Base-by-base conservation (phyloP, 30 jellyfish, hydroid and myxozoan species). In the Hydractinia echinata region DNA sequence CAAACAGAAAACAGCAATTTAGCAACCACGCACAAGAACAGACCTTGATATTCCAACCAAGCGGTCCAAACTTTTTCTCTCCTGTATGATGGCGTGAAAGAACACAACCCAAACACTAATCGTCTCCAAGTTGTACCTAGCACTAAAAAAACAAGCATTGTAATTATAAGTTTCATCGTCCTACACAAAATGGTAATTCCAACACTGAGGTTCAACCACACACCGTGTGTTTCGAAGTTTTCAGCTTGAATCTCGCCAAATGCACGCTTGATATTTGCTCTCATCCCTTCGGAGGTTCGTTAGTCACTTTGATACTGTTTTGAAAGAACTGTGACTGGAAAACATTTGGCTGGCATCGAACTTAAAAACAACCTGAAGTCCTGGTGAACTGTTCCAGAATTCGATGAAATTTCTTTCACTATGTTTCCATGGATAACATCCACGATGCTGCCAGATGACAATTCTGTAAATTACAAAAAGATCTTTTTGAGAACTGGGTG, bases 361-460 rank as follows among this genome's bases (percentile, higher is more conserved):
- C 98, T 92, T 14, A 92, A 81, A 66, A 92, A 92, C 54, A 92
- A 82, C 39, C 98, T 76, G 88, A 86, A 92, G 78, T 92, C 96
- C 14, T 81, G 91, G 79, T 92, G 96, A n/a, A 92, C 98, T 61
- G 76, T 84, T 2, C 87, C 81, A 76, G 84, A 95, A 16, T 92
- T 91, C 14, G 96, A 86, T 55, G 97, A 89, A 1, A 92, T 66
- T 21, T 76, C 94, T 83, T 92, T 92, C 52, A 92, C 66, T 10
- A 79, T 87, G 60, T 73, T 82, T 92, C 98, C 98, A 92, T 92
- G 5, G 96, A 53, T 70, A 92, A 81, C 98, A 92, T 92, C 98
- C 98, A 92, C 5, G 98, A 92, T 4, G 98, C 98, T 49, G 98
- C 98, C 76, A 92, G 69, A 56, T 92, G 98, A 83, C 98, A 92